Conservation (phyloP, 2,888 invertebrate genomes). For the Agriopis marginaria region DNA sequence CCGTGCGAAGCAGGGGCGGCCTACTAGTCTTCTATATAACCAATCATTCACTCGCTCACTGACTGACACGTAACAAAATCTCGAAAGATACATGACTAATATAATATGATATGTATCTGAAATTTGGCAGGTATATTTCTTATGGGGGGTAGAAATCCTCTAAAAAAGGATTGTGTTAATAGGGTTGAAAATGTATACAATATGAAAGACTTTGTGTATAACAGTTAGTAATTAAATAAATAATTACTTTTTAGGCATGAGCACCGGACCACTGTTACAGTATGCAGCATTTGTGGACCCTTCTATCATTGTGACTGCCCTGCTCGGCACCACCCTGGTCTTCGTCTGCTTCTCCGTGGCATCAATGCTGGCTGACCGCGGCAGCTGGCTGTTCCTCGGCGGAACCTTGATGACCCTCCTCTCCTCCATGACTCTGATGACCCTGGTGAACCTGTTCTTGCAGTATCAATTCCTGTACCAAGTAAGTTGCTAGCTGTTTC, state of each 20-base stretch:
- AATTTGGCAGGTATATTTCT: too few species aligned
- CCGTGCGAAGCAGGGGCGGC: too few species aligned
- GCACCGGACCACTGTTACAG: slow-evolving; percentile 94
- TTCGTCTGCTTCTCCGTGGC: slow-evolving; percentile 97
- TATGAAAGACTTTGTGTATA: too few species aligned
- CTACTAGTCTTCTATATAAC: too few species aligned
- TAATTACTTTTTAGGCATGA: slow-evolving; percentile 88
- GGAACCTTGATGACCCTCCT: slow-evolving; percentile 94
- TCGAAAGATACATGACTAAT: too few species aligned
- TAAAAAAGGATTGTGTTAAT: too few species aligned
- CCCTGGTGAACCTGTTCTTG: slow-evolving; percentile 94
- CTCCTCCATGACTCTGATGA: slow-evolving; percentile 91
- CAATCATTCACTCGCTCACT: too few species aligned
- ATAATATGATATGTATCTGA: too few species aligned
- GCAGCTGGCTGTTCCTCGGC: slow-evolving; percentile 96
- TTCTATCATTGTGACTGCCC: slow-evolving; percentile 94
- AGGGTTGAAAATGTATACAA: too few species aligned
- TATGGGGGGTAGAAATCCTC: too few species aligned
- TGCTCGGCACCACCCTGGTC: slow-evolving; percentile 94
- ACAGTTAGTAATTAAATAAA: background rate
- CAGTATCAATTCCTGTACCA: slow-evolving; percentile 92
- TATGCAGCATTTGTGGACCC: slow-evolving; percentile 94
- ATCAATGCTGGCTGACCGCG: slow-evolving; percentile 94
- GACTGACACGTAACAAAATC: too few species aligned
- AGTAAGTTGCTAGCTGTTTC: slow-evolving; percentile 75